These are phyloP conservation scores for Sphenodon punctatus DNA, from an alignment of 2,797 vertebrate species.

Conservation along the genomic window DNA sequence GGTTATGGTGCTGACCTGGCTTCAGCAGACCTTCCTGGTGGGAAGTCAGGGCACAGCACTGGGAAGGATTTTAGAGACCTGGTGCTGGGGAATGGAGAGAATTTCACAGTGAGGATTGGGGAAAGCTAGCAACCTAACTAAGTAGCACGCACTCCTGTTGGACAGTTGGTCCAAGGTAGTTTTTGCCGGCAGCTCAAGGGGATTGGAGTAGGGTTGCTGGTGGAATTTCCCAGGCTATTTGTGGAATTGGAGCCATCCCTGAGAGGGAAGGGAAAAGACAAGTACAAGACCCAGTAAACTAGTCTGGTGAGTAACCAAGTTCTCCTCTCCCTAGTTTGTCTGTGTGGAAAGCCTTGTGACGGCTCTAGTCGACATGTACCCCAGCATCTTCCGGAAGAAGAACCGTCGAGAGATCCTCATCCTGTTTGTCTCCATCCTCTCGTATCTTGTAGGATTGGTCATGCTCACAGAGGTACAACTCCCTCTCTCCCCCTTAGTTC, in stretches of 20 bases:
- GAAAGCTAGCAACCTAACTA: neutral
- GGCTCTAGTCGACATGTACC: slow-evolving; percentile 94
- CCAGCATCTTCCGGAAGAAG: slow-evolving; percentile 88
- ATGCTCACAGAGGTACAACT: slow-evolving; percentile 93
- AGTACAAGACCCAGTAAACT: too few relatives aligned
- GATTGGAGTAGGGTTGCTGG: neutral
- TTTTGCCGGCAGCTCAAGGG: too few relatives aligned
- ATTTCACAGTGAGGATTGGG: neutral
- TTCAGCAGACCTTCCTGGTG: neutral
- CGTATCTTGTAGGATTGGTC: slow-evolving; percentile 89
- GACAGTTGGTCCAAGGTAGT: neutral
- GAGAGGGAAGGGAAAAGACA: neutral
- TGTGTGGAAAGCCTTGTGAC: slow-evolving; percentile 96
- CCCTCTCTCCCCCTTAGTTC: neutral
- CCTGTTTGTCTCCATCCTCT: slow-evolving; percentile 83
- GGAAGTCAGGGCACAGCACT: neutral
- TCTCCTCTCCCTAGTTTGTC: slow-evolving; percentile 84
- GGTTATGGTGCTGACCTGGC: too few relatives aligned
- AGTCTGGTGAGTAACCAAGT: neutral
- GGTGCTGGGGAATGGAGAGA: neutral
- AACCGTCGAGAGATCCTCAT: slow-evolving; percentile 91
- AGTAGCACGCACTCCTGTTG: too few relatives aligned
- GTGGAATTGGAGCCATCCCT: neutral
- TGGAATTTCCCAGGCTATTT: neutral
- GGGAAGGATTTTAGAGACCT: neutral